Evolutionary conservation across 2,113 vertebrate species (phyloP).

Genomic region (Oplegnathus fasciatus): DNA sequence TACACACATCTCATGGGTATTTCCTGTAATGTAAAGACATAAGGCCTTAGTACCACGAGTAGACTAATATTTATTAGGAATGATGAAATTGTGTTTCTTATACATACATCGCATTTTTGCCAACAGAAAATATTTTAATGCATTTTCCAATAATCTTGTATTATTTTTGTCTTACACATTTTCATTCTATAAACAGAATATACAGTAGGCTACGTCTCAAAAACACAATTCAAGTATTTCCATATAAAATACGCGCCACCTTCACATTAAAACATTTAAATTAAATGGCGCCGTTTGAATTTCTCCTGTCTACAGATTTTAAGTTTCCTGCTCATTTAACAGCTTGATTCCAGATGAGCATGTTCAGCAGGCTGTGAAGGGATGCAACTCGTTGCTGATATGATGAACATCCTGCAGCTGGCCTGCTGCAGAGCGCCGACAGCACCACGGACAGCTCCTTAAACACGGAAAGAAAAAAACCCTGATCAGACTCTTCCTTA

Average conservation of each 20-base stretch:
- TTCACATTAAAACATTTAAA: background rate
- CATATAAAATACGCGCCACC: background rate
- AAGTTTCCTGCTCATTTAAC: slow-evolving; percentile 43
- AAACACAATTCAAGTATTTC: background rate
- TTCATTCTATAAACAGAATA: background rate
- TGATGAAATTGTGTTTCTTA: too few relatives aligned
- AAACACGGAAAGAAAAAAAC: background rate
- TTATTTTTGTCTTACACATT: background rate
- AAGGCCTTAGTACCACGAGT: background rate
- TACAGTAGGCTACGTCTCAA: background rate
- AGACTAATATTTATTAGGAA: background rate
- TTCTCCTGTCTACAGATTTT: slow-evolving; percentile 2
- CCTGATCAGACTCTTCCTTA: too few relatives aligned
- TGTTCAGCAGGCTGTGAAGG: slow-evolving; percentile 37
- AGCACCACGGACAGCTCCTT: slow-evolving; percentile 64
- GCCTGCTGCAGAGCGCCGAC: slow-evolving; percentile 31
- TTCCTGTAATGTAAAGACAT: background rate
- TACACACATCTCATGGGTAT: background rate
- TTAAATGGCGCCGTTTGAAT: background rate
- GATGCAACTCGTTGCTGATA: slow-evolving; percentile 72
- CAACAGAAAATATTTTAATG: background rate
- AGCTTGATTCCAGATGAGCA: slow-evolving; percentile 52
- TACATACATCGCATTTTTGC: background rate
- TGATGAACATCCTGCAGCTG: slow-evolving; percentile 58
- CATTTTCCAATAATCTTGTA: background rate